These are phyloP conservation scores for Stegana nigrithorax DNA, from an alignment of 2,888 invertebrate species.

Conservation along the genomic window DNA sequence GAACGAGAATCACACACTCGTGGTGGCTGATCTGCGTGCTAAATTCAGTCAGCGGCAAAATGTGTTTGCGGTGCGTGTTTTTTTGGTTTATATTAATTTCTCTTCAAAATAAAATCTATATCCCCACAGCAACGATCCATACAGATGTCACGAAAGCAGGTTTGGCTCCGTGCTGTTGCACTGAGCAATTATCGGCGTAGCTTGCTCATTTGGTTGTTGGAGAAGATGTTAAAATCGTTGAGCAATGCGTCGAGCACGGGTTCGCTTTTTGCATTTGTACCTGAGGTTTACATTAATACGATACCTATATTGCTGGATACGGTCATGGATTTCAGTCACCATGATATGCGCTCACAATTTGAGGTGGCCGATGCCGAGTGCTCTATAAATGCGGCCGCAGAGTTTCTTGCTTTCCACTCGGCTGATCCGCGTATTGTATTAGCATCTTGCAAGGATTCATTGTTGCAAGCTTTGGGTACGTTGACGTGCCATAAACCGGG, in stretches of 20 bases:
- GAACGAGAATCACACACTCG: slow-evolving; percentile 58
- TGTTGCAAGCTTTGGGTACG: slow-evolving; percentile 81
- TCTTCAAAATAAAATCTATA: background rate
- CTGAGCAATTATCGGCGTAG: slow-evolving; percentile 72
- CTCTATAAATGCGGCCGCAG: slow-evolving; percentile 74
- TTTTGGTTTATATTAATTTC: background rate
- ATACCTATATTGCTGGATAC: slow-evolving; percentile 66
- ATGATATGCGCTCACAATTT: slow-evolving; percentile 64
- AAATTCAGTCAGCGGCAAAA: slow-evolving; percentile 66
- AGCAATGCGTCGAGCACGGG: slow-evolving; percentile 71
- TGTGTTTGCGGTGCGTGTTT: slow-evolving; percentile 62
- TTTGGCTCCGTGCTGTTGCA: slow-evolving; percentile 75
- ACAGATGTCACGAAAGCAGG: slow-evolving; percentile 75
- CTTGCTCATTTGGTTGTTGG: slow-evolving; percentile 71
- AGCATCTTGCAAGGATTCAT: slow-evolving; percentile 80
- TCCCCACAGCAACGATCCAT: slow-evolving; percentile 68
- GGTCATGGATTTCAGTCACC: slow-evolving; percentile 67
- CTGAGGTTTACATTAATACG: slow-evolving; percentile 76
- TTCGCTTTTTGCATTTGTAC: slow-evolving; percentile 75
- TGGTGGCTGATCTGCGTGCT: slow-evolving; percentile 58
- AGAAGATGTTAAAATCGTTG: slow-evolving; percentile 70
- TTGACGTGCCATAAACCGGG: slow-evolving; percentile 81
- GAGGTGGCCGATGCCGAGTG: slow-evolving; percentile 72
- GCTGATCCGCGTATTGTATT: slow-evolving; percentile 80
- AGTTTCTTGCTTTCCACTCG: slow-evolving; percentile 81